These are phyloP conservation scores for Tupaia chinensis DNA, from an alignment of 2,113 vertebrate species.

Conservation along the genomic window DNA sequence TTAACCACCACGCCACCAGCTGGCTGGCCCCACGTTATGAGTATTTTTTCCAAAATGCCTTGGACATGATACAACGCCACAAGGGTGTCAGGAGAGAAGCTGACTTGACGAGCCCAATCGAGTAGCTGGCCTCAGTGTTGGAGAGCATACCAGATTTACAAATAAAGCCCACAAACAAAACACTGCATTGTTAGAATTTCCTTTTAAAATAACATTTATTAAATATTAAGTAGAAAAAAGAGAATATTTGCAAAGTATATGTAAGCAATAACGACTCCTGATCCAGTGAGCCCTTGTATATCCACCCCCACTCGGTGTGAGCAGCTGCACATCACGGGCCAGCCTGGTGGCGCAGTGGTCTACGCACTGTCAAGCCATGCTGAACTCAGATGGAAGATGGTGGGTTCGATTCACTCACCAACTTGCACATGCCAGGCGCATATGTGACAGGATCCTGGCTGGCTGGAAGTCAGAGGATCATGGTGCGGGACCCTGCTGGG, in stretches of 20 bases:
- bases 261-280: background rate
- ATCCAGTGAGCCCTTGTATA: background rate
- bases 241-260: constrained; percentile 2
- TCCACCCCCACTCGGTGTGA: background rate
- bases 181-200: background rate
- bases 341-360: too few relatives aligned
- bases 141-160: background rate
- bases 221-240: background rate
- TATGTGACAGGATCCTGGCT: too few relatives aligned
- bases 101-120: background rate
- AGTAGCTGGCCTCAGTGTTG: background rate
- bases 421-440: too few relatives aligned
- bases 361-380: too few relatives aligned
- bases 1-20: too few relatives aligned
- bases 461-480: too few relatives aligned
- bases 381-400: too few relatives aligned
- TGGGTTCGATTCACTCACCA: too few relatives aligned
- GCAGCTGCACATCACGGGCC: too few relatives aligned
- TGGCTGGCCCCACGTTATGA: background rate
- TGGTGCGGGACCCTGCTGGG: too few relatives aligned
- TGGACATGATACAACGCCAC: background rate
- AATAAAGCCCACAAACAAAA: background rate
- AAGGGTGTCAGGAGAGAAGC: background rate
- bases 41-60: background rate
- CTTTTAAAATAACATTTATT: background rate